Percentiles rank a stretch among this genome's conserved stretches.
These are phyloP conservation scores for Sander lucioperca DNA, from an alignment of 2,113 vertebrate genomes.

Conservation along the genomic window DNA sequence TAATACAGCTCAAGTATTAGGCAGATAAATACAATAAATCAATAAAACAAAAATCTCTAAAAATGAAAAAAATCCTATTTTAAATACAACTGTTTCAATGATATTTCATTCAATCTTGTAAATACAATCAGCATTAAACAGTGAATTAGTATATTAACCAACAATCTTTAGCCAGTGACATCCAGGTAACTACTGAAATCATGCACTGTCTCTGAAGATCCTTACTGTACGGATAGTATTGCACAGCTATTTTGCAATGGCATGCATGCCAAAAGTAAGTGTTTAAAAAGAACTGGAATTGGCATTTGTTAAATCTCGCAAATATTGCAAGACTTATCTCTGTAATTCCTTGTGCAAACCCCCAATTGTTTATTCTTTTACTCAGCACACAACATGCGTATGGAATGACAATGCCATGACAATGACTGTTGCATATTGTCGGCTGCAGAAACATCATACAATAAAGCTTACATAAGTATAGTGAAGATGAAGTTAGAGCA, in stretches of 20 bases:
- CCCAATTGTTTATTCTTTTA: conserved; percentile 4
- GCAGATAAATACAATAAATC: neutral
- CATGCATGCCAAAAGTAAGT: neutral
- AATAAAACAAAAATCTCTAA: neutral
- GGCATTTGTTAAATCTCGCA: conserved; percentile 5
- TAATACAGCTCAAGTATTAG: neutral
- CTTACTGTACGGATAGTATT: neutral
- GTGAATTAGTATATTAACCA: neutral
- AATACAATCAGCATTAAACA: neutral
- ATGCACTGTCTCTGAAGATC: neutral
- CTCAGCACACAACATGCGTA: neutral
- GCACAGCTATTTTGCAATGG: neutral
- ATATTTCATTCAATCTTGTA: neutral
- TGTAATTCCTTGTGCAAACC: conserved; percentile 5
- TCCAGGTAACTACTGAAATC: neutral
- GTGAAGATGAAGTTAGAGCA: neutral
- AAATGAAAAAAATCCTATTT: neutral
- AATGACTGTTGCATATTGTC: neutral
- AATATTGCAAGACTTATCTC: neutral
- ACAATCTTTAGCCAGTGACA: neutral
- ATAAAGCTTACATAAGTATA: neutral
- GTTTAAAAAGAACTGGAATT: neutral
- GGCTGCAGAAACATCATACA: neutral
- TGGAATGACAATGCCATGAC: neutral
- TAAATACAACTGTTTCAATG: neutral